Evolutionary conservation across 2,888 invertebrate species (phyloP), one percentile per base, ranked within the genome.

Genomic region (Acanthococcus lagerstroemiae): DNA sequence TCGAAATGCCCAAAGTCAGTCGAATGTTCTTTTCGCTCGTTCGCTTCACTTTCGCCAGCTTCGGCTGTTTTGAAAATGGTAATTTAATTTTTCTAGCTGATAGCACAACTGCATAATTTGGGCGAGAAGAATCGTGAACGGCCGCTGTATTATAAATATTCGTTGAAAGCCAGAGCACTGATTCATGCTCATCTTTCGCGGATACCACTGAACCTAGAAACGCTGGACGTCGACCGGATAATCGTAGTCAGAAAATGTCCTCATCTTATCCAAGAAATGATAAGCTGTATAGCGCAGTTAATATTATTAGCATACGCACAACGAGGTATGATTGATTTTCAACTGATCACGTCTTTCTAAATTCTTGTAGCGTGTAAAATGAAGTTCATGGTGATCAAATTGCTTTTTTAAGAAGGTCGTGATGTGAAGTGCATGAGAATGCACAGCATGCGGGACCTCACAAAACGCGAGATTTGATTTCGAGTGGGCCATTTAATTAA

Each of bases 41-140:
- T 5, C 7, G 19, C n/a, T n/a, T 37, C 15, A 37, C 44, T 37
- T 37, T 37, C 15, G 9, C 19, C 19, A n/a, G 12, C 9, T n/a
- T 50, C 7, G 17, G 17, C 21, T 12, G 19, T 22, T 54, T 17
- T 17, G n/a, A 3, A 30, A 30, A 27, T 15, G 4, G 24, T 5
- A 56, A 37, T 55, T 63, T 65, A 21, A 55, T 69, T 70, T 68
- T 77, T 77, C 5, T 78, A 92, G 90, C 80, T 99, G 65, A 89
- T 99, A 68, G 90, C 90, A 70, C 90, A 92, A 73, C 78, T 99
- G 56, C 88, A 89, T 1, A 90, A 95, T 77, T 80, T 99, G 26
- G 88, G 89, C 69, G 97, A 96, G 76, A 97, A 96, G 78, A 96
- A 95, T 76, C 93, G 93, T 74, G 97, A 99, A 75, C 83, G 87